phyloP scores from a whole-genome alignment of 2,113 vertebrate genomes.

The Nipponia nippon region DNA sequence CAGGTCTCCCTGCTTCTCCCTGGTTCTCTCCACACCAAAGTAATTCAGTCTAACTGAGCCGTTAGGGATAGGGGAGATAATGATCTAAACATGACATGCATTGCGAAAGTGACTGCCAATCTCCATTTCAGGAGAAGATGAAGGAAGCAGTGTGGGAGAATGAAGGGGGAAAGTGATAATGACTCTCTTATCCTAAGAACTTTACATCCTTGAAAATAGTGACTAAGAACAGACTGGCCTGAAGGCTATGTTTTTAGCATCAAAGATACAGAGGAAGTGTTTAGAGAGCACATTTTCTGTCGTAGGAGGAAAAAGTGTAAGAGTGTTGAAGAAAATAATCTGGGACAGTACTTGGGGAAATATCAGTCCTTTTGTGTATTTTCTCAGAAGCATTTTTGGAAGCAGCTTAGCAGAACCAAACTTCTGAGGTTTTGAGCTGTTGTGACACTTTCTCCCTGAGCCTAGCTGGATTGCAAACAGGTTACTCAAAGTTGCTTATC shows the following conservation, averaged over 20 bases:
- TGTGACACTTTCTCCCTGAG: not conserved
- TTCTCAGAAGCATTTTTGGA: not conserved
- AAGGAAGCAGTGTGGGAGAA: not conserved
- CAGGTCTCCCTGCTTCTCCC: not conserved
- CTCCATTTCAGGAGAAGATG: not conserved
- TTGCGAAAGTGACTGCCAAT: not conserved
- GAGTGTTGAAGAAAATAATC: not conserved
- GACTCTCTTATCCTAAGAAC: not conserved
- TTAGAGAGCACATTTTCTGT: constrained; percentile 4
- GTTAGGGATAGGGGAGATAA: not conserved
- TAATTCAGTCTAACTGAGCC: not conserved
- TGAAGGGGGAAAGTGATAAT: not conserved
- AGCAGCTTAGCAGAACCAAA: not conserved
- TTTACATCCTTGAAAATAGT: not conserved
- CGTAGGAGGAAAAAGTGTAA: not conserved
- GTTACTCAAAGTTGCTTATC: not conserved
- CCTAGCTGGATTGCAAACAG: not conserved
- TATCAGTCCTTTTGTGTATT: not conserved
- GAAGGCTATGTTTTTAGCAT: not conserved
- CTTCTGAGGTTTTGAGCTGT: not conserved
- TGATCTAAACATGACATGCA: not conserved
- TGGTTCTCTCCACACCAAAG: no score
- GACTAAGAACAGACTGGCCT: not conserved
- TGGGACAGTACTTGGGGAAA: not conserved
- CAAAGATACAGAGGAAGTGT: not conserved